Evolutionary conservation across 2,888 invertebrate genomes (phyloP).

Genomic region (Frankliniella fusca): DNA sequence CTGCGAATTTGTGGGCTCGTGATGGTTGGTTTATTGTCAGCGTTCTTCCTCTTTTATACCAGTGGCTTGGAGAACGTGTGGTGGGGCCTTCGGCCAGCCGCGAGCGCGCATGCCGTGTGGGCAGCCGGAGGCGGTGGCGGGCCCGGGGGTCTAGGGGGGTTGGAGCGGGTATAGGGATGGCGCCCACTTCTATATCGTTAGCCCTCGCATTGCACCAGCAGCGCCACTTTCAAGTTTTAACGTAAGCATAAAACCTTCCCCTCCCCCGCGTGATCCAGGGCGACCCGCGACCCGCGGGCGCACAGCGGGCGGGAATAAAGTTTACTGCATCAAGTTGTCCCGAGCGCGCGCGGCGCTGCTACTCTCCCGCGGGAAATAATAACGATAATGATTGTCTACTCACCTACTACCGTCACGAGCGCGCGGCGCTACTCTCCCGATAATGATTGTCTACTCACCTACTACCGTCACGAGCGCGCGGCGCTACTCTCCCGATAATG

Average conservation of each 20-base stretch:
- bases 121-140: background rate
- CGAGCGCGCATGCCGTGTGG: no score
- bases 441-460: no score
- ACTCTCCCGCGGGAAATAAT: background rate
- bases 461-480: no score
- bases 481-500: no score
- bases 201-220: background rate
- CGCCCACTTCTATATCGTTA: background rate
- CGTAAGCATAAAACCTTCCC: background rate
- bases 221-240: background rate
- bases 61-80: background rate
- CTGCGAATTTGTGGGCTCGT: constrained; percentile 3
- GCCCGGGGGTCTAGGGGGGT: no score
- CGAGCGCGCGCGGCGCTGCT: no score
- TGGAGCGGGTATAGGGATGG: no score
- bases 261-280: background rate
- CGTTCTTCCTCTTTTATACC: background rate
- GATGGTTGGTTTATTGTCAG: constrained; percentile 4
- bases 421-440: no score
- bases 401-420: no score
- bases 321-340: no score
- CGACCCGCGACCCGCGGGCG: background rate
- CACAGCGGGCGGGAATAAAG: no score
- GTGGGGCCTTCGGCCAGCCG: background rate
- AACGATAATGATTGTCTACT: background rate